Percentiles rank a stretch among this genome's conserved stretches.
Conservation (phyloP, 2,797 vertebrate genomes). For the Ptychadena robeensis region DNA sequence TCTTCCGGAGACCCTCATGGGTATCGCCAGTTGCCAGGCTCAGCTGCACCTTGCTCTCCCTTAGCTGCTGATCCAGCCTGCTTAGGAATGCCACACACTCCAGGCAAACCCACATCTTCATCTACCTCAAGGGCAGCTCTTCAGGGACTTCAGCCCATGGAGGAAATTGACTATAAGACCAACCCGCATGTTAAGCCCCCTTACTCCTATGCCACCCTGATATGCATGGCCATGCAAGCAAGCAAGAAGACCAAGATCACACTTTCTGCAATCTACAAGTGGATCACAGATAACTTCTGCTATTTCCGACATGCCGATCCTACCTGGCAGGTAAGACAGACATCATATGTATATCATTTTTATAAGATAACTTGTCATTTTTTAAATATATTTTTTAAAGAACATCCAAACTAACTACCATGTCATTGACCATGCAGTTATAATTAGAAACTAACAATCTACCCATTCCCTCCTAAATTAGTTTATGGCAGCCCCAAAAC, state of each 20-base stretch:
- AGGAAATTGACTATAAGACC: constrained; percentile 91
- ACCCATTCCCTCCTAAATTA: background rate
- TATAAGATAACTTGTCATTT: too few relatives aligned
- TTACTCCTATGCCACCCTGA: constrained; percentile 94
- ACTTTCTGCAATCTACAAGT: constrained; percentile 93
- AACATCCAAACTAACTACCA: too few relatives aligned
- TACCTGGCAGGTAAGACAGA: constrained; percentile 89
- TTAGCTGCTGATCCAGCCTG: constrained; percentile 90
- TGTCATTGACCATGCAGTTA: background rate
- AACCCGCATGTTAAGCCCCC: constrained; percentile 89
- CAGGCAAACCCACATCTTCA: constrained; percentile 87
- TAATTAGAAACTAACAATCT: background rate
- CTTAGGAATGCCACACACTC: constrained; percentile 86
- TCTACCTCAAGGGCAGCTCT: constrained; percentile 79
- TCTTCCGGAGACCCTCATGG: constrained; percentile 76
- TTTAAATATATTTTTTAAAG: too few relatives aligned
- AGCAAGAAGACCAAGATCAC: constrained; percentile 93
- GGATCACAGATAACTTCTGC: constrained; percentile 98
- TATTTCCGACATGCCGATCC: constrained; percentile 93
- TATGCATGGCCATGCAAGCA: constrained; percentile 98
- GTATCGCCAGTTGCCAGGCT: constrained; percentile 72
- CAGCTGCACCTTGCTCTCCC: constrained; percentile 85
- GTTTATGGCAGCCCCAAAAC: background rate
- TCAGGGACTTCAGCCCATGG: constrained; percentile 77
- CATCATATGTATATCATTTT: background rate